phyloP scores from a whole-genome alignment of 2,888 invertebrate species.

The Caprella mutica region DNA sequence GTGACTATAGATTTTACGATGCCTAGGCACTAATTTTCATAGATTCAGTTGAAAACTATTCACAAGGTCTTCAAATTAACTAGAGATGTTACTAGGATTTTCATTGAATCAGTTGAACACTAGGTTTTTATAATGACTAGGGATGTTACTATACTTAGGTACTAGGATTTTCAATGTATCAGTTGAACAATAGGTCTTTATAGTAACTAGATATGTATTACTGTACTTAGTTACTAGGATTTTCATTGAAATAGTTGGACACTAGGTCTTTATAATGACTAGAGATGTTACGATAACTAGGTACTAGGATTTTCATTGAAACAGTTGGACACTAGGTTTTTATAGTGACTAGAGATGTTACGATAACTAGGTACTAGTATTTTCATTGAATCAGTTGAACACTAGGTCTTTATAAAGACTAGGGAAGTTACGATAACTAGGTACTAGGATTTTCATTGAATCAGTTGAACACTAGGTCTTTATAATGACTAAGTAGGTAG shows the following conservation, averaged over 20 bases:
- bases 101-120: slow-evolving; percentile 64
- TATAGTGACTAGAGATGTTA: background rate
- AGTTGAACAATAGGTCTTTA: background rate
- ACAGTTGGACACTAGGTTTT: background rate
- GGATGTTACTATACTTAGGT: too few relatives aligned
- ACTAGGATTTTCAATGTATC: too few relatives aligned
- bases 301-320: background rate
- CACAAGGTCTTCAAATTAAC: background rate
- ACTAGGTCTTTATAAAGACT: background rate
- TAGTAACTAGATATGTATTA: background rate
- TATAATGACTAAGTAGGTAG: slow-evolving; percentile 82
- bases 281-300: too few relatives aligned
- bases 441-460: background rate
- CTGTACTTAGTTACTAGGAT: too few relatives aligned
- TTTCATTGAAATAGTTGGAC: too few relatives aligned
- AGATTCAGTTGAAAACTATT: background rate
- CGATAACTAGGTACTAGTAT: background rate
- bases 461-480: slow-evolving; percentile 87
- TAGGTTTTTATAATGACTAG: slow-evolving; percentile 85
- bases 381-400: background rate
- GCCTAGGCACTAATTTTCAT: background rate
- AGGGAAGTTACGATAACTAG: background rate
- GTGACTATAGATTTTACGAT: background rate
- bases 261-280: background rate
- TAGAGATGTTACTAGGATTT: background rate